Conservation (phyloP, 35 echinoderm and acorn worm genomes). For the Hemicentrotus pulcherrimus region DNA sequence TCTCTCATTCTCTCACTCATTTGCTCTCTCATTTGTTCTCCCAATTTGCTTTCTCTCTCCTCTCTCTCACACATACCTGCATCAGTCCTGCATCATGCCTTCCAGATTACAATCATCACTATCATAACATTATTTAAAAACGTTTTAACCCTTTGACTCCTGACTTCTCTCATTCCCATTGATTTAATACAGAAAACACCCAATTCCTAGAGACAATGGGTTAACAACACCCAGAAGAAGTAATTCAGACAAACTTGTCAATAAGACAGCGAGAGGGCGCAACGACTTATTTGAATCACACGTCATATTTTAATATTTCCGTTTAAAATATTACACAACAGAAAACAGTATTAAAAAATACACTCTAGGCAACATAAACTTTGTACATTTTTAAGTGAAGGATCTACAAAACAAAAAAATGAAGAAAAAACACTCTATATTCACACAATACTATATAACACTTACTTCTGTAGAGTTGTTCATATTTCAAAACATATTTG, state of each 20-base stretch:
- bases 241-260: neutral
- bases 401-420: neutral
- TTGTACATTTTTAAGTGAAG: constrained; percentile 14
- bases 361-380: constrained; percentile 32
- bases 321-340: constrained; percentile 42
- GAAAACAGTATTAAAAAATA: constrained; percentile 37
- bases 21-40: too few relatives aligned
- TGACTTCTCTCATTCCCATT: too few relatives aligned
- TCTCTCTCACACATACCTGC: too few relatives aligned
- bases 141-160: too few relatives aligned
- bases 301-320: constrained; percentile 39
- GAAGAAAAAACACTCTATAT: constrained; percentile 35
- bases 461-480: constrained; percentile 20
- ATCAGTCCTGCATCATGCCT: too few relatives aligned
- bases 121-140: too few relatives aligned
- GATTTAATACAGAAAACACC: too few relatives aligned
- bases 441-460: constrained; percentile 32
- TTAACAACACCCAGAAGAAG: neutral
- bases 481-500: constrained; percentile 24
- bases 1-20: too few relatives aligned
- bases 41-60: too few relatives aligned
- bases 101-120: too few relatives aligned
- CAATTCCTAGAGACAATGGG: too few relatives aligned
- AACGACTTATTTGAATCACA: neutral
- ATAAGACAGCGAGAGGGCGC: neutral